Evolutionary conservation across 2,888 invertebrate genomes (phyloP).

Genomic region (Parnassius mnemosyne): DNA sequence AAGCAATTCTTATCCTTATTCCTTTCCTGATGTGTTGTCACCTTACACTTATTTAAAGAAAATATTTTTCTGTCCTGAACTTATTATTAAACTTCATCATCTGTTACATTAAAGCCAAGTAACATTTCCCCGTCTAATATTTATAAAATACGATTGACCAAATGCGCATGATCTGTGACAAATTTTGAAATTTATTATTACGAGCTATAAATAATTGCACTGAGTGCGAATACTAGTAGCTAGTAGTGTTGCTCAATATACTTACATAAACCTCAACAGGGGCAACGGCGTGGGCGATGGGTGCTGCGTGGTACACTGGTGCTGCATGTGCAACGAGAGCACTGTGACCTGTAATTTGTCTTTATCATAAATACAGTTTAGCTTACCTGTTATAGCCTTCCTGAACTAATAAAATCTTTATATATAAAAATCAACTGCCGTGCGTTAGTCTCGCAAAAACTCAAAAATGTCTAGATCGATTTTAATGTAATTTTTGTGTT

Average conservation of each 20-base stretch:
- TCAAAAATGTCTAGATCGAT: too few relatives aligned
- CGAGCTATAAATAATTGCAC: slow-evolving; percentile 1
- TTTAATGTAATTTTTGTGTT: too few relatives aligned
- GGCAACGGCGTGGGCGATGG: slow-evolving; percentile 63
- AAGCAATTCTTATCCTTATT: too few relatives aligned
- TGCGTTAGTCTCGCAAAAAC: too few relatives aligned
- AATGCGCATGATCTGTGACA: neutral
- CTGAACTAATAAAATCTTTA: too few relatives aligned
- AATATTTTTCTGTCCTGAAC: too few relatives aligned
- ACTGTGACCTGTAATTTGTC: slow-evolving; percentile 55
- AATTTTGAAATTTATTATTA: slow-evolving; percentile 5
- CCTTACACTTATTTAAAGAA: too few relatives aligned
- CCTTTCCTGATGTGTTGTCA: too few relatives aligned
- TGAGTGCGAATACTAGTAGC: slow-evolving; percentile 4
- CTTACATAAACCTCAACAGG: slow-evolving; percentile 78
- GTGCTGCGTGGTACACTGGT: slow-evolving; percentile 49
- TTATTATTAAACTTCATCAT: too few relatives aligned
- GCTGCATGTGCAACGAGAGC: slow-evolving; percentile 64
- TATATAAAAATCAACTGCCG: too few relatives aligned
- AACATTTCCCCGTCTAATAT: slow-evolving; percentile 1
- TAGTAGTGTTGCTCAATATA: slow-evolving; percentile 26
- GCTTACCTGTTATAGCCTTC: neutral
- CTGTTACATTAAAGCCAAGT: too few relatives aligned
- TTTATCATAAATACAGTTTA: slow-evolving; percentile 11
- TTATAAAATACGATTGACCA: neutral